Conservation (phyloP, 2,888 invertebrate genomes). For the Philereme vetulata region DNA sequence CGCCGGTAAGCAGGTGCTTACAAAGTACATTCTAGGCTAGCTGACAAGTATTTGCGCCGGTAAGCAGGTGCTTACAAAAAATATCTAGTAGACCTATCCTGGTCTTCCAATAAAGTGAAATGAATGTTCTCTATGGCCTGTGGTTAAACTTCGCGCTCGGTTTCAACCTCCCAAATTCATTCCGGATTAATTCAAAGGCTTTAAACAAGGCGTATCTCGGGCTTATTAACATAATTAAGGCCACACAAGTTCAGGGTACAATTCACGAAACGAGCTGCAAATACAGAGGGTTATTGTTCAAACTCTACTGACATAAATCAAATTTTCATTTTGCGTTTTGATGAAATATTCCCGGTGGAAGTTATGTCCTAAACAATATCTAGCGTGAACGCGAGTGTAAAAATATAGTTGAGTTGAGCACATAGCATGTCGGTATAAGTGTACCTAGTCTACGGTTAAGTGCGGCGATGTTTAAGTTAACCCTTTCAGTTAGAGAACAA, state of each 20-base stretch:
- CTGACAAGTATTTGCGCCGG: background rate
- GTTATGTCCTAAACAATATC: constrained; percentile 40
- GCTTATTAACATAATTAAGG: constrained; percentile 43
- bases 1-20: too few species aligned
- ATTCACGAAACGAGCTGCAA: constrained; percentile 30
- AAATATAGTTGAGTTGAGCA: constrained; percentile 51
- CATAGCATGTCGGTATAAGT: constrained; percentile 47
- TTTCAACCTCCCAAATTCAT: constrained; percentile 42
- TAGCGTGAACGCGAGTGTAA: constrained; percentile 39
- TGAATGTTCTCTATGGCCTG: constrained; percentile 20
- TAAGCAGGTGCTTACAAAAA: too few species aligned
- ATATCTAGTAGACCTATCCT: background rate
- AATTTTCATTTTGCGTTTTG: constrained; percentile 14
- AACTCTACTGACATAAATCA: constrained; percentile 27
- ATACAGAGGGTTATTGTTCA: constrained; percentile 22
- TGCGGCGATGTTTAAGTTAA: constrained; percentile 63
- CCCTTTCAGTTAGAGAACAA: constrained; percentile 70
- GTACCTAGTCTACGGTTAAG: constrained; percentile 54
- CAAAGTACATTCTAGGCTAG: background rate
- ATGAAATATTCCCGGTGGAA: constrained; percentile 5
- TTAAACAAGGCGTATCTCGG: constrained; percentile 42
- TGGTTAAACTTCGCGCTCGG: constrained; percentile 43
- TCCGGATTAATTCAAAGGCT: constrained; percentile 46
- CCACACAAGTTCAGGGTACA: constrained; percentile 30
- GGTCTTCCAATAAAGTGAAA: constrained; percentile 2